phyloP scores from a whole-genome alignment of 2,113 vertebrate genomes.

The Barnardius zonarius region DNA sequence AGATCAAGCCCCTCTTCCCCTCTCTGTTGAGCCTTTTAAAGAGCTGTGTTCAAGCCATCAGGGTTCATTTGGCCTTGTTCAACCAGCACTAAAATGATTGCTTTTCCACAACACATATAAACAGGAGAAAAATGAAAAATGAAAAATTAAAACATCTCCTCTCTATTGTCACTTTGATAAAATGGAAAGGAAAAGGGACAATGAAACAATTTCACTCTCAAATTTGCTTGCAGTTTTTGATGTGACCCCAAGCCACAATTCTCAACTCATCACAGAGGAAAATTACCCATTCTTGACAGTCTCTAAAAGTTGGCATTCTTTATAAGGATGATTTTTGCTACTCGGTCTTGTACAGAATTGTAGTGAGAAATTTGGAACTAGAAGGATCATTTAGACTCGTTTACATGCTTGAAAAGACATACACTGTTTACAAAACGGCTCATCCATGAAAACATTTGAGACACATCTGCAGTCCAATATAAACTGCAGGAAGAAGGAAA shows the following conservation, averaged over 20 bases:
- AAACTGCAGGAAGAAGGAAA: not conserved
- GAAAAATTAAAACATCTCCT: conserved; percentile 23
- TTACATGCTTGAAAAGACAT: not conserved
- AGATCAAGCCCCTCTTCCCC: too few relatives aligned
- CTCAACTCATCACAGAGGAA: not conserved
- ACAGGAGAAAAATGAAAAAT: not conserved
- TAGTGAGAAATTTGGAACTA: conserved; percentile 1
- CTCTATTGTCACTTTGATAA: not conserved
- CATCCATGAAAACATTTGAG: not conserved
- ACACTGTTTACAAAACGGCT: not conserved
- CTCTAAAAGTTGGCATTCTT: not conserved
- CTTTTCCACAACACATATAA: too few relatives aligned
- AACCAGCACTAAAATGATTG: too few relatives aligned
- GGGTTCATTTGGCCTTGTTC: too few relatives aligned
- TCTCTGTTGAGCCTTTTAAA: too few relatives aligned
- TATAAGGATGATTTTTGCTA: not conserved
- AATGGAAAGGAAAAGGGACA: conserved; percentile 10
- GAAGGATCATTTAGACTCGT: not conserved
- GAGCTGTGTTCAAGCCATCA: too few relatives aligned
- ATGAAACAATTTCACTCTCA: conserved; percentile 11
- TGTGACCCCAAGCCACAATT: not conserved
- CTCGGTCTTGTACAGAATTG: not conserved
- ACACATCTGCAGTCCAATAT: not conserved
- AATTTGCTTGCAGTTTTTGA: not conserved
- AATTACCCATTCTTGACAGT: not conserved